Conservation (phyloP, 2,113 vertebrate species). For the Sus scrofa region T2T-Sscrofa CM000812.6:171583001-171583500, state of each 20-base stretch:
- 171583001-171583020: background rate
- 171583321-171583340: background rate
- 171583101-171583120: background rate
- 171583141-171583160: background rate
- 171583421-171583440: background rate
- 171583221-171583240: background rate
- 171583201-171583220: background rate
- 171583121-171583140: background rate
- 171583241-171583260: background rate
- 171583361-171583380: background rate
- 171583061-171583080: background rate
- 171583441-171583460: background rate
- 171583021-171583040: background rate
- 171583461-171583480: background rate
- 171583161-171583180: background rate
- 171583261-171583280: background rate
- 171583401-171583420: background rate
- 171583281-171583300: conserved; percentile 26
- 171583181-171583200: background rate
- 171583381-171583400: conserved; percentile 29
- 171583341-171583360: conserved; percentile 35
- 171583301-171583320: background rate
- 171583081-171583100: background rate
- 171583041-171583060: background rate
- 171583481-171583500: background rate